A percentile compares a stretch with the other conserved stretches of the same genome.
Evolutionary conservation across 2,888 invertebrate species (phyloP).

Genomic region (Trachelus tabidus): DNA sequence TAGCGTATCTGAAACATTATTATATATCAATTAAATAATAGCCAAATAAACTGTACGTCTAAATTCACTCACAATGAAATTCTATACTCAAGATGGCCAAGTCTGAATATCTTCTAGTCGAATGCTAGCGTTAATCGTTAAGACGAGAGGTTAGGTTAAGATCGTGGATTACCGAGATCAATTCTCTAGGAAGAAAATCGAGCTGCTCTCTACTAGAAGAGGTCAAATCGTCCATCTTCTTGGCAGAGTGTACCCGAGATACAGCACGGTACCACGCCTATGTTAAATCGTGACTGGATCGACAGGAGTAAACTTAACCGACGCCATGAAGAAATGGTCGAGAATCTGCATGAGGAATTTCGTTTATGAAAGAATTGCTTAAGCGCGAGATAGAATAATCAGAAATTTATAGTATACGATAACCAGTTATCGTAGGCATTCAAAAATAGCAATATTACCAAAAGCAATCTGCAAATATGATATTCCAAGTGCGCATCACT

Average conservation of each 20-base stretch:
- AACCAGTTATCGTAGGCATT: background rate
- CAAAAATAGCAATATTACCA: background rate
- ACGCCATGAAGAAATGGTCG: background rate
- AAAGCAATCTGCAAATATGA: background rate
- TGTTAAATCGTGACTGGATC: slow-evolving; percentile 55
- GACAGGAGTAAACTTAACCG: slow-evolving; percentile 35
- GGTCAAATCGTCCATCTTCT: slow-evolving; percentile 55
- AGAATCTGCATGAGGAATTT: background rate
- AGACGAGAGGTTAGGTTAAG: background rate
- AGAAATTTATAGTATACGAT: background rate
- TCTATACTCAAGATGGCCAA: background rate
- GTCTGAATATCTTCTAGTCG: background rate
- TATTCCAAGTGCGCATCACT: background rate
- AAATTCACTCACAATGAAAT: background rate
- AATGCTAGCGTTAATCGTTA: background rate
- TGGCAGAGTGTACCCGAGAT: slow-evolving; percentile 23
- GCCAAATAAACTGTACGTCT: background rate
- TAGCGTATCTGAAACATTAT: background rate
- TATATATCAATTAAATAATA: background rate
- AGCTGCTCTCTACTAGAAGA: slow-evolving; percentile 20
- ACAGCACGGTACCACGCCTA: slow-evolving; percentile 51
- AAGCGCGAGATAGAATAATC: background rate
- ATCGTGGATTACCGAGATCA: slow-evolving; percentile 1
- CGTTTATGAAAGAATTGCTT: background rate
- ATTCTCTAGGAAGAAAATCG: slow-evolving; percentile 1